Evolutionary conservation across 1,140 invertebrate genomes (phyloP).

Genomic region (Pemphigus obesinymphae): DNA sequence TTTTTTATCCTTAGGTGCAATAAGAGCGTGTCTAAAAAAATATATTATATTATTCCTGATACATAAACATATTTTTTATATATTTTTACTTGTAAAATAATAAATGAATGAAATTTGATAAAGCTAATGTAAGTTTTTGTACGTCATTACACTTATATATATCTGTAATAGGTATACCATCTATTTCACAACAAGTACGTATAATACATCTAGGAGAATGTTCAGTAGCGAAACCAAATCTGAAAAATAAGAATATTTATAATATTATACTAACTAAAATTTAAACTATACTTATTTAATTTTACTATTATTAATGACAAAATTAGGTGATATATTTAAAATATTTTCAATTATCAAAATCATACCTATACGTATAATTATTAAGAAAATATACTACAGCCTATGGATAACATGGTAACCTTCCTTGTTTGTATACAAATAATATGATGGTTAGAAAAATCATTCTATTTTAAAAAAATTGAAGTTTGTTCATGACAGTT

Average conservation of each 20-base stretch:
- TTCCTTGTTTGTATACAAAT: no score
- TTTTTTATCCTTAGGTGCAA: slow-evolving; percentile 88
- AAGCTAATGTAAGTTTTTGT: slow-evolving; percentile 75
- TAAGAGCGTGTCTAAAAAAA: slow-evolving; percentile 68
- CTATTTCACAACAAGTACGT: slow-evolving; percentile 64
- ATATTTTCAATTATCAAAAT: no score
- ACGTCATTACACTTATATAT: slow-evolving; percentile 68
- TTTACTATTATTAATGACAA: no score
- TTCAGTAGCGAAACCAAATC: slow-evolving; percentile 89
- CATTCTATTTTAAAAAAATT: no score
- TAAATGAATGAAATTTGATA: slow-evolving; percentile 71
- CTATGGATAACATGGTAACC: no score
- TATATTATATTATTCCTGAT: background rate
- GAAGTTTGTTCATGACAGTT: no score
- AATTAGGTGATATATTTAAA: no score
- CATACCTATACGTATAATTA: no score
- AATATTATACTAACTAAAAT: no score
- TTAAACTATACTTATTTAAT: no score
- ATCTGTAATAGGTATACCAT: slow-evolving; percentile 62
- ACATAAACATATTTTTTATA: background rate
- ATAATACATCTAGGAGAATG: slow-evolving; percentile 80
- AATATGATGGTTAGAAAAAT: no score
- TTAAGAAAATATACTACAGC: no score
- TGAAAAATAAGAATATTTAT: slow-evolving; percentile 52
- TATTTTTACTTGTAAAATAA: slow-evolving; percentile 79